Conservation (phyloP, 37 sponge, comb jelly and placozoan species). For the Spongilla lacustris region DNA sequence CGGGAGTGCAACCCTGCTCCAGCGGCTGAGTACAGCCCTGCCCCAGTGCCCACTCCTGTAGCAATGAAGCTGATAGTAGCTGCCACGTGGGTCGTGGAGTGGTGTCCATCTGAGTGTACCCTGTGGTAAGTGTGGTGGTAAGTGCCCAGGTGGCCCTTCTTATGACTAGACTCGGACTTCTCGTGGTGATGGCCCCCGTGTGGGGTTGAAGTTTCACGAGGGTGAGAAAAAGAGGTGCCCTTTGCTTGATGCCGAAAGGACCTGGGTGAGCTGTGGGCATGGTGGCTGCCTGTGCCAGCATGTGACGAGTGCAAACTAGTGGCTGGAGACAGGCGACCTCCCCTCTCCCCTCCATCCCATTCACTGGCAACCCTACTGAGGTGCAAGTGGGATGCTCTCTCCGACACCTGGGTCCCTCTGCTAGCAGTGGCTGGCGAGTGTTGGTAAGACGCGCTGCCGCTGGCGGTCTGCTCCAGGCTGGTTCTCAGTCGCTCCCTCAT, state of each 20-base stretch:
- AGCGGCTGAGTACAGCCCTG: too few relatives aligned
- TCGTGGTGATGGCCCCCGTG: neutral
- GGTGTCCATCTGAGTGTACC: neutral
- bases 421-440: neutral
- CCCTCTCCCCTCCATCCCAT: neutral
- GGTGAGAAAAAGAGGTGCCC: conserved; percentile 9
- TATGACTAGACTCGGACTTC: neutral
- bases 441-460: neutral
- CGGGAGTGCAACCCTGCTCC: neutral
- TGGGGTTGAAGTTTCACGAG: conserved; percentile 11
- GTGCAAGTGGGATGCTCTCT: neutral
- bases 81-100: neutral
- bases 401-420: neutral
- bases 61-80: too few relatives aligned
- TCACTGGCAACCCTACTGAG: neutral
- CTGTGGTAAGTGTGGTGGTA: neutral
- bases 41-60: neutral
- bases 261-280: neutral
- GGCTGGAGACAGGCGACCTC: neutral
- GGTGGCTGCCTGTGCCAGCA: neutral
- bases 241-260: neutral
- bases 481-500: conserved; percentile 26
- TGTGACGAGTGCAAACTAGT: neutral
- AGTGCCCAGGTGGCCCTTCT: neutral
- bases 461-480: conserved; percentile 1